Conservation (phyloP, 2,888 invertebrate genomes). For the Pollenia amentaria region DNA sequence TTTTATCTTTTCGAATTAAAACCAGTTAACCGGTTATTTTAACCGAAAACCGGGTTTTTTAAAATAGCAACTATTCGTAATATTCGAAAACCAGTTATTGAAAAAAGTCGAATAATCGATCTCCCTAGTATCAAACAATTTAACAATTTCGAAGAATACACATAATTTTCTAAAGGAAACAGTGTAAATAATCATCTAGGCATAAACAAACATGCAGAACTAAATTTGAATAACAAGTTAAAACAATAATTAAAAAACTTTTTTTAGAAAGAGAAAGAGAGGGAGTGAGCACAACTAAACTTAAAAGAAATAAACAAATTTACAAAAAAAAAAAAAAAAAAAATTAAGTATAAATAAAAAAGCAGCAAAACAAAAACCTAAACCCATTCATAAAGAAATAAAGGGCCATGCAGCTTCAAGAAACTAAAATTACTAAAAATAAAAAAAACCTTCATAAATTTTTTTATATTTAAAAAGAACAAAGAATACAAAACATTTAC, state of each 20-base stretch:
- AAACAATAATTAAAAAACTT: conserved; percentile 23
- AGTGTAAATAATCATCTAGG: conserved; percentile 44
- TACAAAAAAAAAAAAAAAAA: conserved; percentile 28
- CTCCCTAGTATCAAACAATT: too few species aligned
- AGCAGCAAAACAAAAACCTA: conserved; percentile 22
- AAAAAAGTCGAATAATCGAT: too few species aligned
- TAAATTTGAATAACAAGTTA: conserved; percentile 20
- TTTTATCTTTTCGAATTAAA: too few species aligned
- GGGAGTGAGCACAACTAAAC: conserved; percentile 7
- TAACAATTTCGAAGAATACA: too few species aligned
- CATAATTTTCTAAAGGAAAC: conserved; percentile 13
- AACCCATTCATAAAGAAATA: not conserved
- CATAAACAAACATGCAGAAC: conserved; percentile 71
- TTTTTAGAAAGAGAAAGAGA: conserved; percentile 1
- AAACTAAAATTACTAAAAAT: conserved; percentile 24
- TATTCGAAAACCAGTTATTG: too few species aligned
- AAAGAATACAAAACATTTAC: conserved; percentile 52
- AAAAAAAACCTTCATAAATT: not conserved
- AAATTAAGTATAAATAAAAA: conserved; percentile 32
- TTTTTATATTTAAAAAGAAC: conserved; percentile 30
- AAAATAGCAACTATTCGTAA: too few species aligned
- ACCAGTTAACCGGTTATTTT: too few species aligned
- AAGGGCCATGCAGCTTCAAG: conserved; percentile 28
- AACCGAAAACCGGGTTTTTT: too few species aligned
- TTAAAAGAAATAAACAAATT: conserved; percentile 2